phyloP scores from a whole-genome alignment of 2,113 vertebrate genomes.

The Leuciscus idus region DNA sequence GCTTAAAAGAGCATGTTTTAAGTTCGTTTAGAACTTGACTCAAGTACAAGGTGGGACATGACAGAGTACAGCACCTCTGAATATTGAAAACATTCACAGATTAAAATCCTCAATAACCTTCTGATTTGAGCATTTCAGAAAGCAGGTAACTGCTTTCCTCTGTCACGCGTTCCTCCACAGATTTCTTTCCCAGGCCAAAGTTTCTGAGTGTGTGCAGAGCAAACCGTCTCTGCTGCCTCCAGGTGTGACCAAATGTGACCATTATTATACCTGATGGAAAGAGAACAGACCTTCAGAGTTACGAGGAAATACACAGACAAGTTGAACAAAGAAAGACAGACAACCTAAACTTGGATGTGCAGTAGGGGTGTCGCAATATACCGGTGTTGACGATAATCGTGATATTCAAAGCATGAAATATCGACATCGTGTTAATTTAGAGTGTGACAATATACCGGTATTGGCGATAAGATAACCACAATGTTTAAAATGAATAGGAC shows the following conservation, averaged over 20 bases:
- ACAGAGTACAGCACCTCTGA: not conserved
- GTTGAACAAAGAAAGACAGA: not conserved
- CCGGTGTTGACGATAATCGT: too few relatives aligned
- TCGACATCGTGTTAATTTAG: too few relatives aligned
- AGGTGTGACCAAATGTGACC: conserved; percentile 43
- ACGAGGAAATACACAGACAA: not conserved
- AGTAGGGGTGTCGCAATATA: too few relatives aligned
- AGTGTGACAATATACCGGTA: too few relatives aligned
- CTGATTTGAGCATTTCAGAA: conserved; percentile 45
- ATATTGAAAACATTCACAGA: not conserved
- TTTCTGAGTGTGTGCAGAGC: conserved; percentile 54
- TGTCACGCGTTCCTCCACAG: conserved; percentile 54
- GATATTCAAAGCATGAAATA: too few relatives aligned
- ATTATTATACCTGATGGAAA: conserved; percentile 50
- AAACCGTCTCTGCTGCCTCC: conserved; percentile 64
- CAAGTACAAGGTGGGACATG: not conserved
- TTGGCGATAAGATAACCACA: too few relatives aligned
- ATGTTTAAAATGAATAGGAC: too few relatives aligned
- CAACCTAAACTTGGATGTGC: too few relatives aligned
- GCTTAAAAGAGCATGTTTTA: not conserved
- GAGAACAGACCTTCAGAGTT: not conserved
- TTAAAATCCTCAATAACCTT: conserved; percentile 34
- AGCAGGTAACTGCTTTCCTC: conserved; percentile 59
- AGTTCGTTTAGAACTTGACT: not conserved
- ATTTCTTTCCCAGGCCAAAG: conserved; percentile 64